Evolutionary conservation across 2,888 invertebrate genomes (phyloP).

Genomic region (Nemotelus nigrinus): DNA sequence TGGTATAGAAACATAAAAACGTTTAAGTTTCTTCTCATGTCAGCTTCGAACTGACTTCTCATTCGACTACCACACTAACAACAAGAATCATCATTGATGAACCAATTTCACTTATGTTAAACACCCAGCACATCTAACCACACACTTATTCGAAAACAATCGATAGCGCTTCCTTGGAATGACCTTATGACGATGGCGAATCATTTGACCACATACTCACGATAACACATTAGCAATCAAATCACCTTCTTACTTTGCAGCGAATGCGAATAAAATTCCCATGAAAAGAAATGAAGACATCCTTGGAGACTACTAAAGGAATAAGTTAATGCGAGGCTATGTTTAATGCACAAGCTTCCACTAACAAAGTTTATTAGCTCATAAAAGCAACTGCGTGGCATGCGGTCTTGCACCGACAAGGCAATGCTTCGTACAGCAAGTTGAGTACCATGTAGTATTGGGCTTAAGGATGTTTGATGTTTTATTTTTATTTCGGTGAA

Average conservation of each 20-base stretch:
- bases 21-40: too few species aligned
- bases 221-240: constrained; percentile 55
- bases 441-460: too few species aligned
- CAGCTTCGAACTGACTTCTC: too few species aligned
- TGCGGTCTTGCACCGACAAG: background rate
- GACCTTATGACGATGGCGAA: constrained; percentile 43
- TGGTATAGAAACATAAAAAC: too few species aligned
- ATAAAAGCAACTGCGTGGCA: constrained; percentile 25
- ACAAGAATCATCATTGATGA: constrained; percentile 22
- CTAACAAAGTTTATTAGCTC: constrained; percentile 49
- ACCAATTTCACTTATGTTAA: constrained; percentile 29
- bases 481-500: too few species aligned
- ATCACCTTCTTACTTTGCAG: constrained; percentile 53
- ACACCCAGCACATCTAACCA: background rate
- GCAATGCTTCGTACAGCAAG: too few species aligned
- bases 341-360: constrained; percentile 54
- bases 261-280: constrained; percentile 49
- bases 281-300: constrained; percentile 54
- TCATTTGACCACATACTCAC: constrained; percentile 49
- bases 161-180: background rate
- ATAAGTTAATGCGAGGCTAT: constrained; percentile 55
- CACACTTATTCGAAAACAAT: constrained; percentile 14
- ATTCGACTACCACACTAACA: background rate
- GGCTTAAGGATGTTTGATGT: too few species aligned
- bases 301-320: constrained; percentile 55